Evolutionary conservation across 2,797 vertebrate genomes (phyloP).

Genomic region (Galago senegalensis): DNA sequence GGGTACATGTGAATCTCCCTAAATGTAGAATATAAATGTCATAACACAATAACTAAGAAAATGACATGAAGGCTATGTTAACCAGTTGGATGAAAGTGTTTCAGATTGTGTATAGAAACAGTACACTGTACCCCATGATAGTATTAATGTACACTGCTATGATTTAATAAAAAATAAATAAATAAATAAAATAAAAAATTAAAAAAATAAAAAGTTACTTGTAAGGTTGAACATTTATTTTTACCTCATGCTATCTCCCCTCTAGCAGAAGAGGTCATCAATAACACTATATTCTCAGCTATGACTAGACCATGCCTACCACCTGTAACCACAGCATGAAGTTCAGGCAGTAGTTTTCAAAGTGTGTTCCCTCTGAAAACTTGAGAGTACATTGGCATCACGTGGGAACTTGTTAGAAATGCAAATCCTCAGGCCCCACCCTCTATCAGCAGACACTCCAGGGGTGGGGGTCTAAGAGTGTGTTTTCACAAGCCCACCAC

Average conservation of each 20-base stretch:
- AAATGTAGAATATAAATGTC: too few relatives aligned
- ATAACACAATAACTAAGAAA: too few relatives aligned
- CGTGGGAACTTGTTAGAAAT: constrained; percentile 37
- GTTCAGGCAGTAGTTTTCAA: not conserved
- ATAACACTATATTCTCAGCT: not conserved
- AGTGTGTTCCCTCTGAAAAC: not conserved
- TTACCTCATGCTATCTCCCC: constrained; percentile 23
- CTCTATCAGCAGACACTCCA: not conserved
- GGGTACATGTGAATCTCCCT: too few relatives aligned
- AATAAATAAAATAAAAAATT: too few relatives aligned
- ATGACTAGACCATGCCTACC: not conserved
- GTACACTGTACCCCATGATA: too few relatives aligned
- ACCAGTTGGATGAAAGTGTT: too few relatives aligned
- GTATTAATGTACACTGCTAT: too few relatives aligned
- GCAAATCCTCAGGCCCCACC: not conserved
- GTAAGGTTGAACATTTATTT: constrained; percentile 34
- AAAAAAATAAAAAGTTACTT: constrained; percentile 15
- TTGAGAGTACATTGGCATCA: not conserved
- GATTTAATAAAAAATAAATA: too few relatives aligned
- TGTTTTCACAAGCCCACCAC: constrained; percentile 18
- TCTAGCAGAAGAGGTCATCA: constrained; percentile 24
- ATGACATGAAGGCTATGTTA: too few relatives aligned
- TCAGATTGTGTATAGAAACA: too few relatives aligned
- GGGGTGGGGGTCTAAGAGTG: not conserved
- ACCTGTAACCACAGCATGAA: not conserved